Base-by-base conservation (phyloP, 2,797 vertebrate genomes). In the Choloepus didactylus region DNA sequence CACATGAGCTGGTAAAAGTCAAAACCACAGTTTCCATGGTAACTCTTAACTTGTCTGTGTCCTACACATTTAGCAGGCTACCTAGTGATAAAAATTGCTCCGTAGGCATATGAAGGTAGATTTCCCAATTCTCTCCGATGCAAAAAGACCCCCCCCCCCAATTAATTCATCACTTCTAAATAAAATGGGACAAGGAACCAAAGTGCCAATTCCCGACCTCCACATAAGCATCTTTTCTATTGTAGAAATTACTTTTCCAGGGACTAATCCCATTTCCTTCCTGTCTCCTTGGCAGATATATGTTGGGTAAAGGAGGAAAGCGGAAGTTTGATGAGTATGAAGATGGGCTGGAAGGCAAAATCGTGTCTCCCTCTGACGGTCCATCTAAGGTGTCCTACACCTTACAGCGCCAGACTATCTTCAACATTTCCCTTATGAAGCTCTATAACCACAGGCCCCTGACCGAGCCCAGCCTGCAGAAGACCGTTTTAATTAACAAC, bases 391-490 rank as follows among this genome's bases (percentile, higher is more conserved):
- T 99, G 98, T 99, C 99, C 29, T 99, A 99, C 99, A 99, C 99
- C 91, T 98, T 99, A 98, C 99, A 99, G 98, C 99, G 99, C 91
- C 99, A 99, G 99, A 99, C 99, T 98, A 99, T 99, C 98, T 99
- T 99, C 99, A 99, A 99, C 99, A 99, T 99, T 99, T 99, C 99
- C 96, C 99, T 99, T 98, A 99, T 99, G 99, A 99, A 99, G 98
- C 99, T 99, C 96, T 99, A 99, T 96, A 99, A 99, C 98, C 99
- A 99, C 97, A 98, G 99, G 96, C 99, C 99, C 9, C 98, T 99
- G 75, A 98, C 99, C 0, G 99, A 99, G 98, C 99, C 99, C 60
- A 99, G 99, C 98, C 98, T 99, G 98, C 99, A 99, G 98, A 99
- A 99, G 97, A 99, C 99, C 0, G 99, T 99, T 98, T 98, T 99